Evolutionary conservation across 2,888 invertebrate species (phyloP).

Genomic region (Ophion ventricosus): DNA sequence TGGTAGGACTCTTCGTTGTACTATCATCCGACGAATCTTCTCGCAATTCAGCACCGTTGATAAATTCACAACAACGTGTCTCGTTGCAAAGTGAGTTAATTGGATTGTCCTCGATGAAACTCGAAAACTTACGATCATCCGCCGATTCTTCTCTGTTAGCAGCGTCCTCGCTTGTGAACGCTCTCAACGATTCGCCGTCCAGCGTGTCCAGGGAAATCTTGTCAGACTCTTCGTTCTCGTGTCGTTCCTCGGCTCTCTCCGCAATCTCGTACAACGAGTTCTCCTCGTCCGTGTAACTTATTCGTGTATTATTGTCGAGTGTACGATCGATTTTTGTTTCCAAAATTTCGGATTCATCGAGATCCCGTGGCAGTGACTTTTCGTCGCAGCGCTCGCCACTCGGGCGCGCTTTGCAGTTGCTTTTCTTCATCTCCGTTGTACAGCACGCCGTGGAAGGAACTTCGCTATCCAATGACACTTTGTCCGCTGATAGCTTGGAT

Average conservation of each 20-base stretch:
- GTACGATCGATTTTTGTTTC: constrained; percentile 46
- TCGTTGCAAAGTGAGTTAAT: constrained; percentile 72
- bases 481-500: constrained; percentile 54
- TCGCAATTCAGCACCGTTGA: constrained; percentile 61
- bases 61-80: constrained; percentile 74
- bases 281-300: constrained; percentile 50
- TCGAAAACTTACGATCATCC: constrained; percentile 14
- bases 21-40: constrained; percentile 56
- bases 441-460: constrained; percentile 52
- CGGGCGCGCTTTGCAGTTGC: constrained; percentile 22
- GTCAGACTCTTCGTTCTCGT: constrained; percentile 19
- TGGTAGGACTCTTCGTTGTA: constrained; percentile 58
- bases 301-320: constrained; percentile 39
- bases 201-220: neutral
- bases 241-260: constrained; percentile 8
- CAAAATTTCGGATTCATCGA: constrained; percentile 30
- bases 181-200: constrained; percentile 43
- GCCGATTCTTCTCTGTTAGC: neutral
- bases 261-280: constrained; percentile 50
- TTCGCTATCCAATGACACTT: constrained; percentile 44
- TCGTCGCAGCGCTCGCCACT: constrained; percentile 51
- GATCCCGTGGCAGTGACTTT: constrained; percentile 25
- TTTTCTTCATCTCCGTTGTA: constrained; percentile 54
- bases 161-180: constrained; percentile 44
- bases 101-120: constrained; percentile 47